Evolutionary conservation across 2,888 invertebrate species (phyloP).

Genomic region (Trichogramma dendrolimi): DNA sequence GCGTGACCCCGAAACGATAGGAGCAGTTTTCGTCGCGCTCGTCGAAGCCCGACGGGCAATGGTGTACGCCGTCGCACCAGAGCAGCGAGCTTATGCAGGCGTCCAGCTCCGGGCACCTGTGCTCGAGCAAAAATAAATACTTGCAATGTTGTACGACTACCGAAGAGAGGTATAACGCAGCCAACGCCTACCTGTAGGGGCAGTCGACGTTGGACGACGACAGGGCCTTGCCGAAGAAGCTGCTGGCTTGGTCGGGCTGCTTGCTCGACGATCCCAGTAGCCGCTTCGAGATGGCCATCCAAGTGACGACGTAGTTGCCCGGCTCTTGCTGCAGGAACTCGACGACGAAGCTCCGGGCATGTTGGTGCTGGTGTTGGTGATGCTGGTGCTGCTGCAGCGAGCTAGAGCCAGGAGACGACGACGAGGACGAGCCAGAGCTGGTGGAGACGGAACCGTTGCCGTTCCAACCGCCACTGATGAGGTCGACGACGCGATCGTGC

Average conservation of each 20-base stretch:
- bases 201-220: constrained; percentile 61
- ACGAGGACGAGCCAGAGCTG: too few relatives aligned
- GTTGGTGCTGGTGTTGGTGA: constrained; percentile 44
- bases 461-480: constrained; percentile 32
- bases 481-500: constrained; percentile 30
- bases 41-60: constrained; percentile 79
- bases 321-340: constrained; percentile 72
- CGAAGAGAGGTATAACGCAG: neutral
- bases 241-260: constrained; percentile 30
- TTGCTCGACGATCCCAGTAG: constrained; percentile 42
- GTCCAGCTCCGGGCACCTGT: constrained; percentile 74
- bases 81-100: constrained; percentile 74
- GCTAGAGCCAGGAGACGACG: constrained; percentile 26
- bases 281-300: constrained; percentile 74
- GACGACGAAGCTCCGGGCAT: constrained; percentile 68
- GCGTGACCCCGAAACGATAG: constrained; percentile 64
- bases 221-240: constrained; percentile 35
- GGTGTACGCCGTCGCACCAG: constrained; percentile 76
- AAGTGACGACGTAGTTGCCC: constrained; percentile 70
- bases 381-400: constrained; percentile 27
- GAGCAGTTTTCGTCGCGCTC: constrained; percentile 75
- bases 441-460: constrained; percentile 23
- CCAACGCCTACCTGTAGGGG: constrained; percentile 61
- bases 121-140: constrained; percentile 1
- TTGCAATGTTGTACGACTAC: neutral